Evolutionary conservation across 2,888 invertebrate species (phyloP), one percentile per base, ranked within the genome.

Genomic region (Stegophylla sp.): DNA sequence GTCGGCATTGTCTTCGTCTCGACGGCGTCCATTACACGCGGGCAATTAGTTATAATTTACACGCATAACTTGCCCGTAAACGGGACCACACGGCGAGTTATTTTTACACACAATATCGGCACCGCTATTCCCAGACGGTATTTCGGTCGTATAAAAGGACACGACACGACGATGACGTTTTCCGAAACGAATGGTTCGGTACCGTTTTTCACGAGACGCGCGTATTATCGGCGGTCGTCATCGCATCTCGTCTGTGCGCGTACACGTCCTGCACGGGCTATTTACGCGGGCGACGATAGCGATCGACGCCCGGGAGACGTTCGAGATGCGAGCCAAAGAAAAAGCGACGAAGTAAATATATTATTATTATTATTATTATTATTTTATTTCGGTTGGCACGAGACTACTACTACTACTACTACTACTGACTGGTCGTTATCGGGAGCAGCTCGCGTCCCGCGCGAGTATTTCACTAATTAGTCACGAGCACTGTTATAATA

Each of bases 1-100:
- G 61, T 73, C 59, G 59, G 59, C 73, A 73, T 73, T 73, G 64
- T 76, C 64, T 76, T 56, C n/a, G 75, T 3, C 13, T 26, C 56
- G 28, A 45, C 10, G 76, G 66, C 66, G 76, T 76, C 56, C 43
- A 41, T 43, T 67, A 67, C 43, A 15, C 7, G 15, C 9, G 59
- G 74, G 74, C 63, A 75, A 75, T 73, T 75, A 75, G 48, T 74
- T 75, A 7, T 28, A 43, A 9, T n/a, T n/a, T n/a, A n/a, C n/a
- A n/a, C n/a, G n/a, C n/a, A n/a, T n/a, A n/a, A n/a, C n/a, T n/a
- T n/a, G 4, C 20, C 20, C n/a, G 12, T n/a, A 53, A 43, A 66
- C 41, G 66, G 66, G 66, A 56, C 66, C 66, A 76, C 66, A 76
- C 76, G 66, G 66, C n/a, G 53, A 76, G 76, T 41, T 75, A 51